phyloP scores from a whole-genome alignment of 2,797 vertebrate genomes.

The Acanthurus leucopareius region DNA sequence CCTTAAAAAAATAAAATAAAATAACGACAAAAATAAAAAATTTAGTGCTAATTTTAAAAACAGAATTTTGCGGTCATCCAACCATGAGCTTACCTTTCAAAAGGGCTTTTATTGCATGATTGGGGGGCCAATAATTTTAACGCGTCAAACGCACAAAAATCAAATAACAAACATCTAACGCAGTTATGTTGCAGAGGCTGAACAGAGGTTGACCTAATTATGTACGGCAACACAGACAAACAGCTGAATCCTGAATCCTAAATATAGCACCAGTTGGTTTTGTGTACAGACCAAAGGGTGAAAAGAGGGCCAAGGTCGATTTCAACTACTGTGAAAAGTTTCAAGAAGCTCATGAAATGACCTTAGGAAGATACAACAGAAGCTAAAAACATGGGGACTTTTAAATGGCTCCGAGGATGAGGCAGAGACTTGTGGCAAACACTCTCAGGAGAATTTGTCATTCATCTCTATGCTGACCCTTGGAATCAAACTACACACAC shows the following conservation, averaged over 20 bases:
- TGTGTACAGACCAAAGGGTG: slow-evolving; percentile 77
- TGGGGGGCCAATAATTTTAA: slow-evolving; percentile 19
- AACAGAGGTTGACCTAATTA: slow-evolving; percentile 65
- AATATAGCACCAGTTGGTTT: slow-evolving; percentile 92
- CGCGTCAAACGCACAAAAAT: slow-evolving; percentile 57
- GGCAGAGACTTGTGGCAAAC: slow-evolving; percentile 56
- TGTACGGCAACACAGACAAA: slow-evolving; percentile 78
- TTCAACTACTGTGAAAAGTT: slow-evolving; percentile 62
- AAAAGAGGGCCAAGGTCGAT: slow-evolving; percentile 52
- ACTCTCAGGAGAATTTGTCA: slow-evolving; percentile 56
- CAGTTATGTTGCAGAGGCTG: slow-evolving; percentile 47
- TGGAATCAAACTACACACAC: slow-evolving; percentile 55
- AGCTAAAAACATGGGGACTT: slow-evolving; percentile 32
- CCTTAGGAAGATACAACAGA: slow-evolving; percentile 56
- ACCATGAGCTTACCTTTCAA: slow-evolving; percentile 44
- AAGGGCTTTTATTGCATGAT: slow-evolving; percentile 70
- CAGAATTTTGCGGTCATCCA: slow-evolving; percentile 28
- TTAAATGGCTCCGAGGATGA: slow-evolving; percentile 61
- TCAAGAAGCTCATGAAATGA: slow-evolving; percentile 60
- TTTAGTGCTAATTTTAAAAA: slow-evolving; percentile 13
- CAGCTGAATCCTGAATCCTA: slow-evolving; percentile 83
- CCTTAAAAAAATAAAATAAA: not conserved
- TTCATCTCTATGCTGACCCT: slow-evolving; percentile 55
- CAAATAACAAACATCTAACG: slow-evolving; percentile 47
- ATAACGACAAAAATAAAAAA: not conserved